Conservation (phyloP, 2,113 vertebrate species). For the Cryptoleucopteryx plumbea region DNA sequence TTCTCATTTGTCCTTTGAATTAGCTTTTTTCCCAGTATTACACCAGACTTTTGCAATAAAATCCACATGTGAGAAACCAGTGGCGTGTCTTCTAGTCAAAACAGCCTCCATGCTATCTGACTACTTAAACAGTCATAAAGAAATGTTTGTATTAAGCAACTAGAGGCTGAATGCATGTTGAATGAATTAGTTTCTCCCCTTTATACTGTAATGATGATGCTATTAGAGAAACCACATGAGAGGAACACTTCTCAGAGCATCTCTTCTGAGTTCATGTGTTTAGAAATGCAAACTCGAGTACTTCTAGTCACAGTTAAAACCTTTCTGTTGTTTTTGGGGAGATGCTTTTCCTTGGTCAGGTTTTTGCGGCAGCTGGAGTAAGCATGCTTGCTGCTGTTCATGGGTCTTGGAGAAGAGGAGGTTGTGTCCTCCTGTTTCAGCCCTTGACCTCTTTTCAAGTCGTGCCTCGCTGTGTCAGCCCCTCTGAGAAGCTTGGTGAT, state of each 20-base stretch:
- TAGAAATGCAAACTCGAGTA: not conserved
- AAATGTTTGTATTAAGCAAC: not conserved
- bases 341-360: not conserved
- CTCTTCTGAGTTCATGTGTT: not conserved
- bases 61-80: not conserved
- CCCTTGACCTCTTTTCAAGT: not conserved
- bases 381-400: not conserved
- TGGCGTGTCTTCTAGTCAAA: not conserved
- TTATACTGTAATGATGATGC: not conserved
- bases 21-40: not conserved
- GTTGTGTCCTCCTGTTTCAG: not conserved
- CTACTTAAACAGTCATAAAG: not conserved
- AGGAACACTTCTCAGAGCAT: not conserved
- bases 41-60: slow-evolving; percentile 12
- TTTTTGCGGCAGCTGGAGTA: not conserved
- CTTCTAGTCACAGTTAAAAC: not conserved
- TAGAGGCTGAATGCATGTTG: not conserved
- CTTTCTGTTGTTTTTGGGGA: rapidly evolving
- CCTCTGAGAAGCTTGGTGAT: not conserved
- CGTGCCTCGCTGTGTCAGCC: not conserved
- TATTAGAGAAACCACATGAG: slow-evolving; percentile 23
- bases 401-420: not conserved
- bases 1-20: not conserved
- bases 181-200: not conserved
- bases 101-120: not conserved